phyloP scores from a whole-genome alignment of 2,113 vertebrate species.

The Lutjanus erythropterus region DNA sequence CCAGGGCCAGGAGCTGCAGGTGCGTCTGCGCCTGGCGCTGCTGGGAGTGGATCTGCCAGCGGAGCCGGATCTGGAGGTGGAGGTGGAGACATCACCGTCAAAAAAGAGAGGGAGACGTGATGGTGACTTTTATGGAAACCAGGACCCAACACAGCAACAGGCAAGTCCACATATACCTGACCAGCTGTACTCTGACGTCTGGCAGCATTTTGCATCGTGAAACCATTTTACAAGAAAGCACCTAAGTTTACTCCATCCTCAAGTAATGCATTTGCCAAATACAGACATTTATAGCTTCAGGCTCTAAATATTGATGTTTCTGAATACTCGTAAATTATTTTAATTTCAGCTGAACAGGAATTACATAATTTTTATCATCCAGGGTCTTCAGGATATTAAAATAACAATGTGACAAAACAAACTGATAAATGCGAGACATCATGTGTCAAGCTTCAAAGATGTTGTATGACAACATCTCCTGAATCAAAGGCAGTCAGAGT shows the following conservation, averaged over 20 bases:
- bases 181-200: neutral
- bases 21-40: neutral
- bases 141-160: constrained; percentile 49
- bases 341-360: neutral
- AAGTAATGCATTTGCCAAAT: neutral
- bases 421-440: too few species aligned
- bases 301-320: neutral
- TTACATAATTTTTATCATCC: neutral
- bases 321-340: neutral
- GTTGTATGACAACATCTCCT: too few species aligned
- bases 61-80: constrained; percentile 31
- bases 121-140: constrained; percentile 41
- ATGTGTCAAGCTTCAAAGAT: neutral
- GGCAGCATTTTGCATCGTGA: neutral
- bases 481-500: neutral
- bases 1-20: constrained; percentile 27
- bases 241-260: neutral
- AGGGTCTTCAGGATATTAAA: neutral
- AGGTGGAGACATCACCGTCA: constrained; percentile 73
- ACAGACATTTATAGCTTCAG: neutral
- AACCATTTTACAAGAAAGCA: neutral
- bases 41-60: constrained; percentile 23
- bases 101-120: constrained; percentile 82
- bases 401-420: neutral
- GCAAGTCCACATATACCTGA: constrained; percentile 34